Base-by-base conservation (phyloP, 2,797 vertebrate species). In the Helicolenus hilgendorfi region DNA sequence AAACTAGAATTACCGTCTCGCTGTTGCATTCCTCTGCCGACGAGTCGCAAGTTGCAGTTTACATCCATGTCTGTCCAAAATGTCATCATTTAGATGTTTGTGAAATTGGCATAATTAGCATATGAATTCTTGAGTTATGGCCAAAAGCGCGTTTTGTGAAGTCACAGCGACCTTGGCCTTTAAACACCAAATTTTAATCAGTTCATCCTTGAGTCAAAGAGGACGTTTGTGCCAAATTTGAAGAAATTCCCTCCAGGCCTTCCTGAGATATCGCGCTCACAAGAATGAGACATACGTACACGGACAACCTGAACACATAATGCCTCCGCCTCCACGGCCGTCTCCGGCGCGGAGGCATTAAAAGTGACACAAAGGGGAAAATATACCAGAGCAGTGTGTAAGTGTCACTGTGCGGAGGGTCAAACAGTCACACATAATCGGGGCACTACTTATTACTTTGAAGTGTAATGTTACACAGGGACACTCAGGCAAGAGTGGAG, bases 401-500 rank as follows among this genome's bases (percentile, higher is more conserved):
- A 82, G 75, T 72, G 79, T 91, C 86, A 85, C 72, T 63, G 72
- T 35, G 4, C 56, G 27, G 41, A 64, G 53, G 85, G 77, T 91
- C 77, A 80, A 78, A 88, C 26, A 45, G 84, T 56, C 67, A 27
- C 73, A 74, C 18, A 35, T 29, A 68, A 79, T 22, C 2, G 7
- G 71, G 29, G 26, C 63, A 64, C 60, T n/a, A 53, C 83, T 79
- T 83, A 87, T 77, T 84, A 84, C 76, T 90, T 63, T 82, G 71
- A 88, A 81, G 60, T 78, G 62, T 64, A 75, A 75, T 55, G 79
- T 81, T 76, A 86, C 31, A 82, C 67, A 53, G 58, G 75, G 49
- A 83, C 76, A 72, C 7, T 18, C 49, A 78, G 91, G 88, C 83
- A 73, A 85, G 77, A 41, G 83, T 81, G 58, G 64, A 77, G 72